Percentiles rank a stretch among this genome's conserved stretches.
Conservation (phyloP, 2,888 invertebrate genomes). For the Drosophila prolongata region DNA sequence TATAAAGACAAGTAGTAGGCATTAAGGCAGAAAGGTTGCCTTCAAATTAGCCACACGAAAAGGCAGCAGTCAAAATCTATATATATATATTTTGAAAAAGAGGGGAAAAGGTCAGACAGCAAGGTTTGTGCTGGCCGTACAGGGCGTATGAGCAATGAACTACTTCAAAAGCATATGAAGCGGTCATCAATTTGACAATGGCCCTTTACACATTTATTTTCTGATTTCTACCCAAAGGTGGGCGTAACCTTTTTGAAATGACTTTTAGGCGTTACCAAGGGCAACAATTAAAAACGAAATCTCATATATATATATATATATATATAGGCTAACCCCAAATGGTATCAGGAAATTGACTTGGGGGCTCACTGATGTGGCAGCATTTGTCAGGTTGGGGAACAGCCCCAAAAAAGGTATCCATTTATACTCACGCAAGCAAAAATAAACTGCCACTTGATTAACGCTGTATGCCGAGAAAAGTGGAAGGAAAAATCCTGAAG, state of each 20-base stretch:
- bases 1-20: constrained; percentile 56
- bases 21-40: constrained; percentile 38
- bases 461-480: not conserved
- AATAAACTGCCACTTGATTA: constrained; percentile 17
- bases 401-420: constrained; percentile 9
- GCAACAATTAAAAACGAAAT: constrained; percentile 62
- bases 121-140: constrained; percentile 7
- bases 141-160: constrained; percentile 36
- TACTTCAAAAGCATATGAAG: constrained; percentile 41
- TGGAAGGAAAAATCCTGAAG: constrained; percentile 29
- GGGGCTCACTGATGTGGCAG: constrained; percentile 42
- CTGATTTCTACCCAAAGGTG: constrained; percentile 2
- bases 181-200: constrained; percentile 62
- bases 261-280: constrained; percentile 39
- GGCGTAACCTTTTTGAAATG: constrained; percentile 27
- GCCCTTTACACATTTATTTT: constrained; percentile 21
- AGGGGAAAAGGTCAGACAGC: not conserved
- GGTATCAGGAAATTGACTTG: constrained; percentile 14
- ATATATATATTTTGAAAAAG: not conserved
- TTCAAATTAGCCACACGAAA: constrained; percentile 17
- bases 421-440: not conserved
- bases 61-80: constrained; percentile 10
- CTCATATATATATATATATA: constrained; percentile 24
- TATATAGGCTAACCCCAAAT: constrained; percentile 16
- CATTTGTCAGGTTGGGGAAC: constrained; percentile 49